A percentile compares a stretch with the other conserved stretches of the same genome.
Evolutionary conservation across 92 coral and sea anemone species (phyloP).

Genomic region (Zoanthus gigantus): DNA sequence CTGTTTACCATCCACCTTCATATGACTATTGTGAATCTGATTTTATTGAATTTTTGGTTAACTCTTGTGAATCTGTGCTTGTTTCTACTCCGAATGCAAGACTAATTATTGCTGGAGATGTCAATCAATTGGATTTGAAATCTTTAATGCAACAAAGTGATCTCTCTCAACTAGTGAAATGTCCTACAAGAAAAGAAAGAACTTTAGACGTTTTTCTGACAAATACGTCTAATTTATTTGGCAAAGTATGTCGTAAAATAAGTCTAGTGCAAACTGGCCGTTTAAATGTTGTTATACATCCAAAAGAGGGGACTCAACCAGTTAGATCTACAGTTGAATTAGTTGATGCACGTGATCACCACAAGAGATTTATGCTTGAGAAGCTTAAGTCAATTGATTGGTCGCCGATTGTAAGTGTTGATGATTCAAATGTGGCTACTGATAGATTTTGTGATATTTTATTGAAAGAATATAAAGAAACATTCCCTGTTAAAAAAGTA

Average conservation of each 20-base stretch:
- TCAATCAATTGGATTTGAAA: conserved; percentile 64
- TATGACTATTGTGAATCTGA: conserved; percentile 45
- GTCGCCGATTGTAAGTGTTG: not conserved
- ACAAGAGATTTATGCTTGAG: not conserved
- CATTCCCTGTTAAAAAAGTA: conserved; percentile 47
- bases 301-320: conserved; percentile 13
- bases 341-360: not conserved
- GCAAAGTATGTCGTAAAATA: conserved; percentile 53
- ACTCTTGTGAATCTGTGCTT: conserved; percentile 54
- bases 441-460: conserved; percentile 1
- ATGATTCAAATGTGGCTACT: not conserved
- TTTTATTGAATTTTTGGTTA: conserved; percentile 57
- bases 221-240: conserved; percentile 56
- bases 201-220: conserved; percentile 68
- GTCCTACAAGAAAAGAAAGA: conserved; percentile 59
- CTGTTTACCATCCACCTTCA: conserved; percentile 67
- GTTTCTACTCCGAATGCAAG: conserved; percentile 21
- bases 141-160: conserved; percentile 38
- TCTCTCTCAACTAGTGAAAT: conserved; percentile 52
- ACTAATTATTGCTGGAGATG: conserved; percentile 69
- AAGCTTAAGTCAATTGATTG: not conserved
- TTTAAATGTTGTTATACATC: conserved; percentile 42
- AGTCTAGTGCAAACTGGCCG: conserved; percentile 67
- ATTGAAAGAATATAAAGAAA: conserved; percentile 42
- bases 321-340: not conserved